Percentiles rank a stretch among this genome's conserved stretches.
Conservation (phyloP, 2,113 vertebrate species). For the Verasper variegatus region DNA sequence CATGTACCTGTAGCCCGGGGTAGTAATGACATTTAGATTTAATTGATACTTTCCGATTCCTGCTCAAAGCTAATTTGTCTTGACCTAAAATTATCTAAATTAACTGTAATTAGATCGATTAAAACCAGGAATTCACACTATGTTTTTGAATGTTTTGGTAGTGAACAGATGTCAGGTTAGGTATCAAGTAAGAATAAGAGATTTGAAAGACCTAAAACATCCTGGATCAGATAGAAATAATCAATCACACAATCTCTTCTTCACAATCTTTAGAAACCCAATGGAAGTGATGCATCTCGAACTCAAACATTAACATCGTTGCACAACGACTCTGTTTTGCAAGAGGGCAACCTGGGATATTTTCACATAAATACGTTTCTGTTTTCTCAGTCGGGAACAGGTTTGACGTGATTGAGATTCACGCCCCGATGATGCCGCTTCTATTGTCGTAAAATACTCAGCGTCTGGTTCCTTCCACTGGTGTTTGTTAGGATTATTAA, state of each 20-base stretch:
- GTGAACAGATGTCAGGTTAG: too few species aligned
- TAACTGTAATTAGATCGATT: neutral
- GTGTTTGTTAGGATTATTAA: constrained; percentile 38
- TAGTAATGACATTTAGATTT: neutral
- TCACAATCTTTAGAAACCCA: neutral
- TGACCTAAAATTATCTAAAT: neutral
- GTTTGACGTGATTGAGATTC: constrained; percentile 48
- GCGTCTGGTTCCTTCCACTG: neutral
- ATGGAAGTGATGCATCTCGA: neutral
- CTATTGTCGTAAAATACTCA: constrained; percentile 9
- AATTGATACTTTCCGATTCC: constrained; percentile 17
- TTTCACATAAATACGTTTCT: constrained; percentile 27
- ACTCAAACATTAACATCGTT: neutral
- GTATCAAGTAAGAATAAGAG: too few species aligned
- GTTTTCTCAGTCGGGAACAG: constrained; percentile 34
- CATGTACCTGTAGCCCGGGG: neutral
- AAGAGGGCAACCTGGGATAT: neutral
- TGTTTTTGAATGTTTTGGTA: too few species aligned
- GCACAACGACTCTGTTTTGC: neutral
- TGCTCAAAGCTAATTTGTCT: constrained; percentile 3
- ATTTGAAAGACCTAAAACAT: neutral
- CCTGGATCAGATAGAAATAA: constrained; percentile 4
- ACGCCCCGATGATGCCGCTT: constrained; percentile 2
- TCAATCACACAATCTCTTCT: too few species aligned
- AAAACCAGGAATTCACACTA: neutral